Conservation (phyloP, 2,797 vertebrate genomes). For the Cygnus olor region DNA sequence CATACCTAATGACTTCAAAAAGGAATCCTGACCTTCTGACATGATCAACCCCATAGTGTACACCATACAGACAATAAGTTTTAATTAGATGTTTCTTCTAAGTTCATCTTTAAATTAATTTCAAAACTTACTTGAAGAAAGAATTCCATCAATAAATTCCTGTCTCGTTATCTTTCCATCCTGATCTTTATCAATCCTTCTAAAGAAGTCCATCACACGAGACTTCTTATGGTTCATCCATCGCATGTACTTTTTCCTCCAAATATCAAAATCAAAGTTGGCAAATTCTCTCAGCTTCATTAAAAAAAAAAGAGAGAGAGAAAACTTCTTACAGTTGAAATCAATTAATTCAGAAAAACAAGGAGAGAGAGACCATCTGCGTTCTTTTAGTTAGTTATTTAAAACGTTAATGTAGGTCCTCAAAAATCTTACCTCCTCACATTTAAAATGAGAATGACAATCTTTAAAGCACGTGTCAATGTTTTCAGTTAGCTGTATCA, state of each 20-base stretch:
- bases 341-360: not conserved
- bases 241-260: slow-evolving; percentile 99
- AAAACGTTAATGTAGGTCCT: not conserved
- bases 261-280: slow-evolving; percentile 99
- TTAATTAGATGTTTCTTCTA: not conserved
- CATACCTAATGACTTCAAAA: not conserved
- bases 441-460: not conserved
- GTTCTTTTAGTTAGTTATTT: not conserved
- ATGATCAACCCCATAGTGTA: not conserved
- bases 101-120: not conserved
- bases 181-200: slow-evolving; percentile 99
- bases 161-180: slow-evolving; percentile 98
- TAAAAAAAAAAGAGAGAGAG: not conserved
- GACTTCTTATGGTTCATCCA: slow-evolving; percentile 99
- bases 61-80: not conserved
- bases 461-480: not conserved
- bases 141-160: slow-evolving; percentile 98
- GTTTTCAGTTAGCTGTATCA: not conserved
- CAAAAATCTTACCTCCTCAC: not conserved
- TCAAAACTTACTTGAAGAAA: slow-evolving; percentile 93
- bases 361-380: not conserved
- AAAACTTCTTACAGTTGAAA: not conserved
- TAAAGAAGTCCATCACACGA: slow-evolving; percentile 99
- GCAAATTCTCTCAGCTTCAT: slow-evolving; percentile 94
- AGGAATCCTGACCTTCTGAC: not conserved